Percentiles rank a stretch among this genome's conserved stretches.
Conservation (phyloP, 2,113 vertebrate genomes). For the Platichthys flesus region DNA sequence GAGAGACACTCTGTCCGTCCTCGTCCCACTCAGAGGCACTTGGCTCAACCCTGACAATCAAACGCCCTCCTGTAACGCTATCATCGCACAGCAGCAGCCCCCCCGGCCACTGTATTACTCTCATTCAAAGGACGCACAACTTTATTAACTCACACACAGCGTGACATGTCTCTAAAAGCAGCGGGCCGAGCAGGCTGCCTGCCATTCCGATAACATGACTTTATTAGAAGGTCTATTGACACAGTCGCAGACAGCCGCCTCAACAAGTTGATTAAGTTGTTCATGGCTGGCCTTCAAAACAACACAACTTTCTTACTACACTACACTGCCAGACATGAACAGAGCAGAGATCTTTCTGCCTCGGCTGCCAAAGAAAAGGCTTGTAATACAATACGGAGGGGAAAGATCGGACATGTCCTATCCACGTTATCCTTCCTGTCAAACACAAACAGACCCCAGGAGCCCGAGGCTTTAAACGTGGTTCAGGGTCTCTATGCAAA, state of each 20-base stretch:
- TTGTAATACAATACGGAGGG: constrained; percentile 16
- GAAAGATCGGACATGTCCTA: not conserved
- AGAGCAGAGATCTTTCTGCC: constrained; percentile 37
- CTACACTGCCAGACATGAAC: constrained; percentile 43
- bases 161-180: constrained; percentile 66
- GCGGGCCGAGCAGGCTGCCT: constrained; percentile 56
- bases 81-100: constrained; percentile 42
- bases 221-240: constrained; percentile 72
- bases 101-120: constrained; percentile 52
- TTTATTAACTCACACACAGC: constrained; percentile 75
- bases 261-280: constrained; percentile 64
- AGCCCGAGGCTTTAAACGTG: not conserved
- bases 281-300: constrained; percentile 53
- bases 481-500: not conserved
- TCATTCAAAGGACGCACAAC: constrained; percentile 66
- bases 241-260: constrained; percentile 51
- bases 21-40: constrained; percentile 56
- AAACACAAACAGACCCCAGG: not conserved
- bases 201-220: constrained; percentile 69
- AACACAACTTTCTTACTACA: constrained; percentile 63
- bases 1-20: constrained; percentile 12
- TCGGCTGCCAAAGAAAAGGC: constrained; percentile 29
- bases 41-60: constrained; percentile 59
- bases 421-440: not conserved
- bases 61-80: constrained; percentile 49